These are phyloP conservation scores for Hiodon alosoides DNA, from an alignment of 2,113 vertebrate species.

Conservation along the genomic window DNA sequence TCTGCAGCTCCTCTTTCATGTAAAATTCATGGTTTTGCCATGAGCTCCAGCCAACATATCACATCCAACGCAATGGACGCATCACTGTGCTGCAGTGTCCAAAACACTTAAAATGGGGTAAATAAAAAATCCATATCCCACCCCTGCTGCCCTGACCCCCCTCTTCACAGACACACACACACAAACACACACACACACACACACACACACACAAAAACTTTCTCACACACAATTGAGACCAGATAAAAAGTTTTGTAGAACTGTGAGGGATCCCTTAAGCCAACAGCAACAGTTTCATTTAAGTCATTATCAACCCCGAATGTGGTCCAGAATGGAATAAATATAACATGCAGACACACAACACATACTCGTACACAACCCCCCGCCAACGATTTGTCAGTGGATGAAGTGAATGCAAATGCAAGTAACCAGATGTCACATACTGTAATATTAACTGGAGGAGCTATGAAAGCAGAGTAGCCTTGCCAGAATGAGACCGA, in stretches of 20 bases:
- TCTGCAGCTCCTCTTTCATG: conserved; percentile 41
- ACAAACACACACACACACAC: no score
- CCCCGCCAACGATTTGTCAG: conserved; percentile 18
- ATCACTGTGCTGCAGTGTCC: no score
- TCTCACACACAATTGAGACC: not conserved
- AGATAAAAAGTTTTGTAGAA: not conserved
- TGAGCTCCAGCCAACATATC: conserved; percentile 26
- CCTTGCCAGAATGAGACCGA: not conserved
- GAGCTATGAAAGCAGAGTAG: conserved; percentile 23
- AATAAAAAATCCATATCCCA: no score
- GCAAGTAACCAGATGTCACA: conserved; percentile 18
- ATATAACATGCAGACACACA: conserved; percentile 12
- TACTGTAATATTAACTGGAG: conserved; percentile 30
- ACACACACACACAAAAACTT: no score
- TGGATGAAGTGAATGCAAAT: conserved; percentile 26
- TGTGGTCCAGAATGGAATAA: conserved; percentile 31
- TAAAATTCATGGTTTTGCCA: conserved; percentile 50
- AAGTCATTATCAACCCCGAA: conserved; percentile 41
- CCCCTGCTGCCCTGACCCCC: no score
- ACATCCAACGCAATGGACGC: not conserved
- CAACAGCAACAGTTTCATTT: conserved; percentile 35
- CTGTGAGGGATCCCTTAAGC: conserved; percentile 24
- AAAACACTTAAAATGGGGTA: no score
- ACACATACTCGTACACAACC: no score
- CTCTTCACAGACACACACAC: no score